Evolutionary conservation across 2,888 invertebrate genomes (phyloP).

Genomic region (Nemurella pictetii): DNA sequence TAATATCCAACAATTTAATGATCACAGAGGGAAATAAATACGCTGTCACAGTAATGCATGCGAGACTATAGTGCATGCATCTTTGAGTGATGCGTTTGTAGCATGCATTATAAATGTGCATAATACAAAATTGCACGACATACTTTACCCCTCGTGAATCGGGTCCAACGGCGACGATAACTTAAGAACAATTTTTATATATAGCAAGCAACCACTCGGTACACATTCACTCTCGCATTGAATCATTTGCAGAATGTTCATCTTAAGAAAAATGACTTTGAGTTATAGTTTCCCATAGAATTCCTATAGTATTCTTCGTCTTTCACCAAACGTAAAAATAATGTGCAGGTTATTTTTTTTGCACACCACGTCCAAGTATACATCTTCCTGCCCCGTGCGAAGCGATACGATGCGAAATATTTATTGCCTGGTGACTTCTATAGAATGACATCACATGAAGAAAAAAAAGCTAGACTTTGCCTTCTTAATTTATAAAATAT

Average conservation of each 20-base stretch:
- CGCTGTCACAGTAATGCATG: no score
- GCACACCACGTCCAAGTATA: neutral
- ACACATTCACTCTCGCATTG: neutral
- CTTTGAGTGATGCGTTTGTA: neutral
- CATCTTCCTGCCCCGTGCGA: neutral
- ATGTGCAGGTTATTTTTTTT: neutral
- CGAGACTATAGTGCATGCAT: neutral
- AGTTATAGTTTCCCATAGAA: neutral
- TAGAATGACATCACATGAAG: neutral
- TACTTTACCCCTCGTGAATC: neutral
- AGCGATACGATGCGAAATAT: neutral
- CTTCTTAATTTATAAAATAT: constrained; percentile 23
- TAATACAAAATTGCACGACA: neutral
- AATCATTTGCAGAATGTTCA: neutral
- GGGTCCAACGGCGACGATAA: neutral
- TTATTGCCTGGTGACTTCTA: constrained; percentile 7
- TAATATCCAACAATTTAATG: no score
- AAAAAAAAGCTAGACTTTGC: constrained; percentile 1
- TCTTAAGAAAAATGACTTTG: neutral
- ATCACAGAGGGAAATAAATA: no score
- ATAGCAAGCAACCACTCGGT: neutral
- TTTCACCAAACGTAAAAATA: neutral
- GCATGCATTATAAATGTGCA: no score
- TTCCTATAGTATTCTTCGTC: neutral
- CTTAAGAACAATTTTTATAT: neutral